Evolutionary conservation across 2,888 invertebrate genomes (phyloP).

Genomic region (Tryphoninae sp.): DNA sequence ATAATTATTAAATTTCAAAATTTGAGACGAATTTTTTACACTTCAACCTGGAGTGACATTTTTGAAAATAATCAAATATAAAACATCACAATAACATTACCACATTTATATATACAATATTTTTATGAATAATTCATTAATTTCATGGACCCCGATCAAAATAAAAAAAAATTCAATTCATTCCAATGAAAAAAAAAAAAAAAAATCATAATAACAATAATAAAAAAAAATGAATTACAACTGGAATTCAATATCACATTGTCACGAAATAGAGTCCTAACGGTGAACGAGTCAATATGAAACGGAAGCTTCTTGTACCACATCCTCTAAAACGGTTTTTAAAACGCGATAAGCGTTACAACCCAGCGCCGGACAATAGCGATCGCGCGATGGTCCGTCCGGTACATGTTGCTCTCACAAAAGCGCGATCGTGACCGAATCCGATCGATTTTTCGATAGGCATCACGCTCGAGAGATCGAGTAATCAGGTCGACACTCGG

Average conservation of each 20-base stretch:
- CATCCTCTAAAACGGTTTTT: neutral
- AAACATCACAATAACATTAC: neutral
- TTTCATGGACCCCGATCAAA: too few species aligned
- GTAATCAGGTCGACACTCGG: conserved; percentile 27
- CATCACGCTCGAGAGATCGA: conserved; percentile 32
- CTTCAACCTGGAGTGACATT: neutral
- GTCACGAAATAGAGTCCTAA: neutral
- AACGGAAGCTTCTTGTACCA: conserved; percentile 4
- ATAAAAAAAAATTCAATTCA: neutral
- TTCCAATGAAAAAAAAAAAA: neutral
- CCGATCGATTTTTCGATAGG: conserved; percentile 46
- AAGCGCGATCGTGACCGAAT: conserved; percentile 51
- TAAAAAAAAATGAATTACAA: neutral
- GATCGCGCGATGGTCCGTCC: neutral
- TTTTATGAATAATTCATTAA: neutral
- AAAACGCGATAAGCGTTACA: conserved; percentile 4
- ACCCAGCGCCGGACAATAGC: neutral
- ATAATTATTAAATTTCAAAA: neutral
- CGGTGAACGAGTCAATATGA: conserved; percentile 12
- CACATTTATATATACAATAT: neutral
- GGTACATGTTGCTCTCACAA: conserved; percentile 8
- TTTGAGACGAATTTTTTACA: too few species aligned
- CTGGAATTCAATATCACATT: neutral
- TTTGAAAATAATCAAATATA: neutral
- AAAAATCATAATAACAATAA: neutral